Conservation (phyloP, 2,797 vertebrate species). For the Spinus olivaceus region DNA sequence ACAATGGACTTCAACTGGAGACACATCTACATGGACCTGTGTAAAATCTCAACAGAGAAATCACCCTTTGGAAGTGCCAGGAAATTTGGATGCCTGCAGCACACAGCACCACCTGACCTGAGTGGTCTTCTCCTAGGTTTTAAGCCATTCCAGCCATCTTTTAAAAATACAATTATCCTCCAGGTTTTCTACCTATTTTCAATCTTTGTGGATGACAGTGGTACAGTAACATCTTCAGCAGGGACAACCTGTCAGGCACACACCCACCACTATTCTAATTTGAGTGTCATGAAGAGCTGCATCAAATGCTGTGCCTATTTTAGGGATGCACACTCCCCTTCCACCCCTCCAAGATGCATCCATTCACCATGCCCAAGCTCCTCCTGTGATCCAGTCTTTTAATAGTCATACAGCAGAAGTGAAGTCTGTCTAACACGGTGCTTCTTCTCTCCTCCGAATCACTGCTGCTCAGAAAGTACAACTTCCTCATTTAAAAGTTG, state of each 20-base stretch:
- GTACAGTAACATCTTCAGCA: constrained; percentile 42
- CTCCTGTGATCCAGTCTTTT: not conserved
- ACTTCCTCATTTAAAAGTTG: not conserved
- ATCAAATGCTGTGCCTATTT: constrained; percentile 48
- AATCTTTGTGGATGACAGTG: constrained; percentile 1
- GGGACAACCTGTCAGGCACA: constrained; percentile 60
- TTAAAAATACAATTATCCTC: not conserved
- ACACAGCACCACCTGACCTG: not conserved
- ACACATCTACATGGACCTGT: not conserved
- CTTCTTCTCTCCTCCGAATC: not conserved
- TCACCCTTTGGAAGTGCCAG: not conserved
- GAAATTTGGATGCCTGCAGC: not conserved
- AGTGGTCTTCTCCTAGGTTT: not conserved
- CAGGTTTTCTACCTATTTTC: constrained; percentile 43
- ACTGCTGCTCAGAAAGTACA: not conserved
- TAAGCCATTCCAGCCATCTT: not conserved
- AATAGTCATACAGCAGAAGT: not conserved
- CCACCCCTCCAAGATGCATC: not conserved
- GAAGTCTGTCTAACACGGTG: not conserved
- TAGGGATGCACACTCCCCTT: not conserved
- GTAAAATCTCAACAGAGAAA: not conserved
- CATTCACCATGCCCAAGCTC: not conserved
- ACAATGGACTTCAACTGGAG: not conserved
- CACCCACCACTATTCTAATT: constrained; percentile 60
- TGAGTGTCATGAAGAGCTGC: not conserved